Conservation (phyloP, 2,888 invertebrate genomes). For the Podabrus alpinus region DNA sequence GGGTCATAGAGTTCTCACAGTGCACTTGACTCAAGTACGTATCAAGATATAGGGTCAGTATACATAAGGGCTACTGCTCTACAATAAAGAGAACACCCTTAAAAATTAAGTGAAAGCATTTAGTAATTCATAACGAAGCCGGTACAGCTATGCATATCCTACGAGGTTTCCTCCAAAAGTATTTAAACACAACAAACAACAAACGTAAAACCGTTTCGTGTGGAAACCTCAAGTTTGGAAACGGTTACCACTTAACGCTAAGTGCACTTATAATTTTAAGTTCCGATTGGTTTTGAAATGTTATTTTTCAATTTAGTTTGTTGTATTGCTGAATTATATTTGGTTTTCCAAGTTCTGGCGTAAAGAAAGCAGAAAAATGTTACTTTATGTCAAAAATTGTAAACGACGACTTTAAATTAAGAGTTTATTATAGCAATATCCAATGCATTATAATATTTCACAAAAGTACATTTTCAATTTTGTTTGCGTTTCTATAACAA, state of each 20-base stretch:
- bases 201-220: background rate
- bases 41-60: conserved; percentile 27
- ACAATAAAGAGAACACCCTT: conserved; percentile 14
- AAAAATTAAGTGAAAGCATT: conserved; percentile 21
- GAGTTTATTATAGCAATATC: background rate
- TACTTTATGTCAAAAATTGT: background rate
- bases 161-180: background rate
- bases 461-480: background rate
- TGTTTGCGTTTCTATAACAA: background rate
- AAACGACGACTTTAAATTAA: background rate
- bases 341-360: background rate
- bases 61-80: conserved; percentile 19
- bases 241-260: background rate
- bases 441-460: background rate
- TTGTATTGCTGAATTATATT: background rate
- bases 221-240: background rate
- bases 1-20: conserved; percentile 47
- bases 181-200: background rate
- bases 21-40: conserved; percentile 45
- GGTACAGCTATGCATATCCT: background rate
- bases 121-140: conserved; percentile 4
- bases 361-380: background rate
- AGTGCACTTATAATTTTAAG: background rate
- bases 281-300: background rate
- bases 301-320: background rate